phyloP scores from a whole-genome alignment of 2,888 invertebrate genomes.

The Microctonus brassicae region DNA sequence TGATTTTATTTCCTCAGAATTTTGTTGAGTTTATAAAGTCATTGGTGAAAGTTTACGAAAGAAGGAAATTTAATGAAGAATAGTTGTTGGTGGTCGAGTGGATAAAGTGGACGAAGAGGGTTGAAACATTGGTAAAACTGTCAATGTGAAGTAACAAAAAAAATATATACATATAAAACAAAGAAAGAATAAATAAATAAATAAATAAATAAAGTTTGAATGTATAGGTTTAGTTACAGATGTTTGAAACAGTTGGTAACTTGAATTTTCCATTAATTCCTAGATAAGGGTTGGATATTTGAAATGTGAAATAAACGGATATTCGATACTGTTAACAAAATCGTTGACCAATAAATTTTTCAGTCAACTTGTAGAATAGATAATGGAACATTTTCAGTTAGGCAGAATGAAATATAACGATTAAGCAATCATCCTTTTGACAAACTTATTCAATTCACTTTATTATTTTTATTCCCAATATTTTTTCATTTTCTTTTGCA shows the following conservation, averaged over 20 bases:
- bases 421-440: neutral
- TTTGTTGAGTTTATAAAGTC: slow-evolving; percentile 42
- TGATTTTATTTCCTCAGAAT: no score
- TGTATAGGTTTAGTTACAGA: slow-evolving; percentile 10
- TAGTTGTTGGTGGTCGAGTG: neutral
- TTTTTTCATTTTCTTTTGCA: neutral
- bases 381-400: neutral
- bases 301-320: slow-evolving; percentile 26
- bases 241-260: slow-evolving; percentile 27
- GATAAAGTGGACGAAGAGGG: neutral
- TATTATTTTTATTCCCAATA: neutral
- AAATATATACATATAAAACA: no score
- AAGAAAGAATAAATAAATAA: neutral
- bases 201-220: neutral
- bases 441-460: slow-evolving; percentile 4
- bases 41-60: slow-evolving; percentile 49
- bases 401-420: neutral
- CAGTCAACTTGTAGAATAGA: neutral
- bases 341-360: slow-evolving; percentile 10
- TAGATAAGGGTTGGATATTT: neutral
- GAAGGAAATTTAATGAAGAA: neutral
- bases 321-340: slow-evolving; percentile 18
- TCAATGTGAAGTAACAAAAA: no score
- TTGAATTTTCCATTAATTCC: neutral
- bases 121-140: slow-evolving; percentile 29